A percentile compares a stretch with the other conserved stretches of the same genome.
Evolutionary conservation across 92 coral and sea anemone genomes (phyloP).

Genomic region (Siderastrea radians): DNA sequence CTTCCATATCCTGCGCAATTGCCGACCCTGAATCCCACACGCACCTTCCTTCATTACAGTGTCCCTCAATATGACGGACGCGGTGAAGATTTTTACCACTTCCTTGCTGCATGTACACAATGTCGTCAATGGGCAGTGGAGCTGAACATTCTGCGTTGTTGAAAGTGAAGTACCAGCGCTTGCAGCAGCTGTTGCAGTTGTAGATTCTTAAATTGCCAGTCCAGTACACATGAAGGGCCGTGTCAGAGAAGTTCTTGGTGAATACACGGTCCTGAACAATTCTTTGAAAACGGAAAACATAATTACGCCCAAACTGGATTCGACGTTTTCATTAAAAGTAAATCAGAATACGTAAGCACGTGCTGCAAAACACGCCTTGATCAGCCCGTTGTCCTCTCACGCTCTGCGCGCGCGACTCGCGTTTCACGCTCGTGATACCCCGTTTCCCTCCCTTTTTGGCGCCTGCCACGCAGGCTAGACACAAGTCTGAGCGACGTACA

Average conservation of each 20-base stretch:
- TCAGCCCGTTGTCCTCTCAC: no score
- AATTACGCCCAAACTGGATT: no score
- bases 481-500: no score
- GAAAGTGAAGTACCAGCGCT: constrained; percentile 6
- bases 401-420: no score
- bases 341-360: no score
- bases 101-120: not conserved
- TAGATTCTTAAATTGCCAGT: not conserved
- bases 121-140: constrained; percentile 3
- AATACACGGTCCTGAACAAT: constrained; percentile 1
- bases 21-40: not conserved
- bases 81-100: constrained; percentile 4
- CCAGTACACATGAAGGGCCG: constrained; percentile 1
- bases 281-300: no score
- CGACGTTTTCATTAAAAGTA: no score
- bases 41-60: not conserved
- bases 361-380: no score
- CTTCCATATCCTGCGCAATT: not conserved
- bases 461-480: no score
- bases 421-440: no score
- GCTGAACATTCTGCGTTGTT: not conserved
- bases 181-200: not conserved
- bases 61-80: not conserved
- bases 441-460: no score
- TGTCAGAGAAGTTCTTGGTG: constrained; percentile 1